Percentiles rank a stretch among this genome's conserved stretches.
These are phyloP conservation scores for Artemisiospiza belli DNA, from an alignment of 2,113 vertebrate species.

Conservation along the genomic window DNA sequence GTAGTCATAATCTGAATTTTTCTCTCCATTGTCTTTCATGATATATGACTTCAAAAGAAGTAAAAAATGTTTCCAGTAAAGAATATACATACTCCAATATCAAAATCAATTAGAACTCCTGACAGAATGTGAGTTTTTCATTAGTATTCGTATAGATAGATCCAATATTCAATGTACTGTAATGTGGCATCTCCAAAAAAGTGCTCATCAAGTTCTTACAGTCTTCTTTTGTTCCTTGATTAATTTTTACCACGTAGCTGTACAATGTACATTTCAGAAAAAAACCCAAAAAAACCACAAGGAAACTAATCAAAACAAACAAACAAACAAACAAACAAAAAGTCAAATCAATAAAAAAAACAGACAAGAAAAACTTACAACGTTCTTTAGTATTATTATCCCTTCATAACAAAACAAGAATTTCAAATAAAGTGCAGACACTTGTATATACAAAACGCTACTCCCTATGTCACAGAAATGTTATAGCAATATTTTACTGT, in stretches of 20 bases:
- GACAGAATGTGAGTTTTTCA: neutral
- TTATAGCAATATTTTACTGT: neutral
- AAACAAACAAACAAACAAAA: neutral
- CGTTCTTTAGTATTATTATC: neutral
- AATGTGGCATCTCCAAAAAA: neutral
- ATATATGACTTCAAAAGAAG: neutral
- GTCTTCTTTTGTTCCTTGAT: neutral
- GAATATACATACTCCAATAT: neutral
- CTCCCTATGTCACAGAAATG: neutral
- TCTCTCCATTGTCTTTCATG: neutral
- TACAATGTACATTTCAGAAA: neutral
- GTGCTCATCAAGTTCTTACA: neutral
- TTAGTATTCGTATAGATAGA: neutral
- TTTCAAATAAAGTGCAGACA: neutral
- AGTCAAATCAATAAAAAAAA: neutral
- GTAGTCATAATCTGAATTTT: neutral
- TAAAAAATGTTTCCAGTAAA: neutral
- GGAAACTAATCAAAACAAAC: neutral
- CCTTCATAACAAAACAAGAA: neutral
- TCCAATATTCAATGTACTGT: neutral
- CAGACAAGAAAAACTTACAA: neutral
- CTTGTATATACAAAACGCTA: fast-evolving
- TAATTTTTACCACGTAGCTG: neutral
- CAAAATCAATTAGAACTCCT: neutral
- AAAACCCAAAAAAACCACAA: neutral